phyloP scores from a whole-genome alignment of 2,113 vertebrate genomes.

The Bubo scandiacus region DNA sequence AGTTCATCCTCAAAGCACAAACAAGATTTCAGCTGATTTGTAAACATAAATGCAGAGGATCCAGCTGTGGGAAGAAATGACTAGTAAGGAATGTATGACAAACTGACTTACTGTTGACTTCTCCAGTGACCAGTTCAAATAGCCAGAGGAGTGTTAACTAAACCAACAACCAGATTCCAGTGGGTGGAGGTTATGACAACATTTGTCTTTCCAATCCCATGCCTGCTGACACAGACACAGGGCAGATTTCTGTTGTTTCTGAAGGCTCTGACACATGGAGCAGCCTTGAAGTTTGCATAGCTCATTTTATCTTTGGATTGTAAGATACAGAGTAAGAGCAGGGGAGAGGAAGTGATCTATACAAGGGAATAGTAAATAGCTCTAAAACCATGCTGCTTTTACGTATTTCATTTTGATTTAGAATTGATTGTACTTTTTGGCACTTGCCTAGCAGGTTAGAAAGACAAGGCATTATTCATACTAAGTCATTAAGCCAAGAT shows the following conservation, averaged over 20 bases:
- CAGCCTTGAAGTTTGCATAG: background rate
- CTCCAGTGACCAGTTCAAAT: slow-evolving; percentile 69
- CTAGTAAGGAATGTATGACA: slow-evolving; percentile 60
- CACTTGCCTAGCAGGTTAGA: background rate
- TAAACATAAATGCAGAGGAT: slow-evolving; percentile 57
- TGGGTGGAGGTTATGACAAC: slow-evolving; percentile 68
- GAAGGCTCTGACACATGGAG: background rate
- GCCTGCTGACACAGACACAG: slow-evolving; percentile 5
- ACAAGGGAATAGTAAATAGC: background rate
- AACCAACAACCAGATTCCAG: slow-evolving; percentile 70
- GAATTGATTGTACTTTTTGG: background rate
- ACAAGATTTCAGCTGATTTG: slow-evolving; percentile 38
- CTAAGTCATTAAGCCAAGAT: background rate
- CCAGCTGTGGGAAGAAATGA: slow-evolving; percentile 59
- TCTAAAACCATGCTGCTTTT: background rate
- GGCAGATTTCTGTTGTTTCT: slow-evolving; percentile 10
- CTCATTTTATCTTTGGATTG: background rate
- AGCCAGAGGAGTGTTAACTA: slow-evolving; percentile 70
- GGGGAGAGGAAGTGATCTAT: background rate
- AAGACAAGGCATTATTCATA: background rate
- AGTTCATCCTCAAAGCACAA: background rate
- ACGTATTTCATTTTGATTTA: background rate
- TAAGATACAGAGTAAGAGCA: background rate
- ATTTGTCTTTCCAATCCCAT: slow-evolving; percentile 65
- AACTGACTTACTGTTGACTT: slow-evolving; percentile 66